phyloP scores from a whole-genome alignment of 2,113 vertebrate species.

The Oryzias curvinotus region DNA sequence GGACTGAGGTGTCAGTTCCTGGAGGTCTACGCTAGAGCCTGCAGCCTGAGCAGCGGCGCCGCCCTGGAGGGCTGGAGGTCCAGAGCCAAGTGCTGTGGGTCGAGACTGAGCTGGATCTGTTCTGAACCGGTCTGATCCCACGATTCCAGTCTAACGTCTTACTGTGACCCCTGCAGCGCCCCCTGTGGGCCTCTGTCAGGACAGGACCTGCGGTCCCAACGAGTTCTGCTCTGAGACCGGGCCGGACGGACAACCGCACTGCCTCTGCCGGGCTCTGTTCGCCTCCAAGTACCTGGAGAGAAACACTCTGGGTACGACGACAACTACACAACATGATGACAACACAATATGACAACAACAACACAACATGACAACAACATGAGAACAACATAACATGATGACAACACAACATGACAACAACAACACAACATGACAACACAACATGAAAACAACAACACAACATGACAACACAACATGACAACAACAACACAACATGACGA shows the following conservation, averaged over 20 bases:
- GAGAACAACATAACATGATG: too few species aligned
- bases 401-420: background rate
- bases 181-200: slow-evolving; percentile 10
- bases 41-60: background rate
- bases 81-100: slow-evolving; percentile 20
- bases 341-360: background rate
- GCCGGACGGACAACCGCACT: background rate
- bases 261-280: slow-evolving; percentile 33
- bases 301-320: slow-evolving; percentile 4
- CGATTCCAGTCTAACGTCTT: background rate
- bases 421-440: background rate
- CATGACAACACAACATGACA: too few species aligned
- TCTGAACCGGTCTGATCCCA: background rate
- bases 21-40: slow-evolving; percentile 24
- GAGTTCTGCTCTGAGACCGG: slow-evolving; percentile 34
- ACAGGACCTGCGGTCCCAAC: slow-evolving; percentile 29
- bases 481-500: background rate
- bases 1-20: slow-evolving; percentile 22
- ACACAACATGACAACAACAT: background rate
- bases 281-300: slow-evolving; percentile 18
- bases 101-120: too few species aligned
- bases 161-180: background rate
- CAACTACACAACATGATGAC: background rate
- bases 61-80: background rate
- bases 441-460: background rate